Percentiles rank a stretch among this genome's conserved stretches.
phyloP scores from a whole-genome alignment of 2,888 invertebrate genomes.

The Lasioglossum marginatum region DNA sequence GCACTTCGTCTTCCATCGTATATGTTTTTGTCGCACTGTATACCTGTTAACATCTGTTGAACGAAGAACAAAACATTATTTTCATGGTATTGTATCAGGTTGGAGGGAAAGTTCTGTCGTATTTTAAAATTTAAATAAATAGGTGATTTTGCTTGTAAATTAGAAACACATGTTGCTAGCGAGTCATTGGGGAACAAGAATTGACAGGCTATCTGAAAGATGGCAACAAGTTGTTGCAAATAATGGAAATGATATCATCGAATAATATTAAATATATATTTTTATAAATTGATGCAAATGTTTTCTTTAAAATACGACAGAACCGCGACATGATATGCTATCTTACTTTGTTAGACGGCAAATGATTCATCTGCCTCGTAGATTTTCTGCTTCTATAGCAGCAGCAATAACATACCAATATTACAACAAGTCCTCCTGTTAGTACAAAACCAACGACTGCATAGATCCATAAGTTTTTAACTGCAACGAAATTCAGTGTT shows the following conservation, averaged over 20 bases:
- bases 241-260: no score
- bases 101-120: no score
- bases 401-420: constrained; percentile 87
- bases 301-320: no score
- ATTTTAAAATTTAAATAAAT: no score
- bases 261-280: no score
- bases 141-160: no score
- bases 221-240: no score
- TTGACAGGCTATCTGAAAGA: no score
- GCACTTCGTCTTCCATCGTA: constrained; percentile 91
- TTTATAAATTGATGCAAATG: no score
- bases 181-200: no score
- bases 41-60: constrained; percentile 79
- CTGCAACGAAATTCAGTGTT: constrained; percentile 83
- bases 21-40: constrained; percentile 89
- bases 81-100: background rate
- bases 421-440: constrained; percentile 86
- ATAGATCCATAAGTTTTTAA: constrained; percentile 93
- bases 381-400: constrained; percentile 84
- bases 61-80: background rate
- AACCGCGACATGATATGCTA: background rate
- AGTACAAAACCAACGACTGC: constrained; percentile 88
- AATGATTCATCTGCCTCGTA: constrained; percentile 79
- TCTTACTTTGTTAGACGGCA: constrained; percentile 81
- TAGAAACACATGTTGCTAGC: no score